Evolutionary conservation across 1,140 invertebrate species (phyloP), one percentile per base, ranked within the genome.

Genomic region (Bathynomus jamesi): DNA sequence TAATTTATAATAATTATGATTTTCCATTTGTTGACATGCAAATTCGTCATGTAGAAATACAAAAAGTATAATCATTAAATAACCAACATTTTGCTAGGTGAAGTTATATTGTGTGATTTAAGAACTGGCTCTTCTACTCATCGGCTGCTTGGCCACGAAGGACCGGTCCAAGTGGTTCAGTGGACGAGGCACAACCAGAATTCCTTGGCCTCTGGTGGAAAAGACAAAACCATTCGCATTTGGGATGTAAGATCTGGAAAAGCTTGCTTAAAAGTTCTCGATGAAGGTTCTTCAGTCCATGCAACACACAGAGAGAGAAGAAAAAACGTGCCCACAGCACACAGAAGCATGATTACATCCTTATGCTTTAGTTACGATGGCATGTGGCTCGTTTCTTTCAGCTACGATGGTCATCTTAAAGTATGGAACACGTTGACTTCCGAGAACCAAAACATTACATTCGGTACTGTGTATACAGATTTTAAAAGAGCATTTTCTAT

Each of bases 51-150:
- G n/a, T n/a, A n/a, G n/a, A n/a, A n/a, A n/a, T n/a, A n/a, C n/a
- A n/a, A n/a, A n/a, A n/a, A n/a, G n/a, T n/a, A n/a, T n/a, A n/a
- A n/a, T n/a, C n/a, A n/a, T n/a, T n/a, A n/a, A n/a, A n/a, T n/a
- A n/a, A n/a, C n/a, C n/a, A n/a, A n/a, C n/a, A n/a, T n/a, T n/a
- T n/a, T n/a, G n/a, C n/a, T 40, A 74, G 72, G 72, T 21, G 72
- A 74, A 29, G 68, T 74, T 21, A 67, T 74, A 10, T 61, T 74
- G 25, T 74, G 68, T 74, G 72, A 74, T 31, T 27, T 74, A 25
- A 32, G 72, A 7, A 70, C 27, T 63, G 72, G 72, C 11, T 70
- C 72, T 24, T 69, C 72, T n/a, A 61, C 65, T 4, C 72, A 74
- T 40, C 64, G 63, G 7, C 63, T 74, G 21, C 27, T 17, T 17